These are phyloP conservation scores for Nicator chloris DNA, from an alignment of 2,113 vertebrate species.

Conservation along the genomic window DNA sequence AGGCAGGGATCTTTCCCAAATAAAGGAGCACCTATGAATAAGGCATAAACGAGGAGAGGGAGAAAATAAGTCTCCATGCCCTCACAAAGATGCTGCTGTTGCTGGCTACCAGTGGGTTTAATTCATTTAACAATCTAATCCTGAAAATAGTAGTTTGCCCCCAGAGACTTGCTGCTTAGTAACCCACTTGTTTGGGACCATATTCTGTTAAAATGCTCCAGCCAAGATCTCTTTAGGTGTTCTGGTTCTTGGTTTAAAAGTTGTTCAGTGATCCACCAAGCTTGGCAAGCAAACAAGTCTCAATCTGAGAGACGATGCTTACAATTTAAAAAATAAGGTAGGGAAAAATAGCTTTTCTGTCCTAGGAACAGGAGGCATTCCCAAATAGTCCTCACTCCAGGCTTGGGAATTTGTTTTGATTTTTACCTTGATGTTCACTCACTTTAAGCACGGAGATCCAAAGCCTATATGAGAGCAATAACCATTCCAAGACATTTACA, in stretches of 20 bases:
- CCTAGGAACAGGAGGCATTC: neutral
- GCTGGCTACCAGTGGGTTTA: neutral
- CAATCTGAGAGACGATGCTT: neutral
- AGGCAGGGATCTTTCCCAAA: neutral
- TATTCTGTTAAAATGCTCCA: neutral
- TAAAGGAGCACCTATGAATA: neutral
- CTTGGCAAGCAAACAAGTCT: neutral
- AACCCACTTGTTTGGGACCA: neutral
- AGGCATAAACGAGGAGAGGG: neutral
- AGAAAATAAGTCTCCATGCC: neutral
- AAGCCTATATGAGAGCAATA: slow-evolving; percentile 69
- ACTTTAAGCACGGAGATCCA: slow-evolving; percentile 34
- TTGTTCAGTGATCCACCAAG: neutral
- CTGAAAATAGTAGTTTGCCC: neutral
- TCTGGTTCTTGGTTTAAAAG: neutral
- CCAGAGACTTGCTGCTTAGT: neutral
- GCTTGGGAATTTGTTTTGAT: slow-evolving; percentile 33
- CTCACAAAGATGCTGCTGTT: neutral
- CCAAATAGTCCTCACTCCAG: neutral
- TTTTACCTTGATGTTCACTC: slow-evolving; percentile 56
- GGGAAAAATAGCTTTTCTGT: neutral
- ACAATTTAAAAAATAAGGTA: neutral
- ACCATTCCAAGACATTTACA: slow-evolving; percentile 73
- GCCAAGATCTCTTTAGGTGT: neutral
- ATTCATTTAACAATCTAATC: neutral